phyloP scores from a whole-genome alignment of 2,113 vertebrate species.

The Spermophilus dauricus region DNA sequence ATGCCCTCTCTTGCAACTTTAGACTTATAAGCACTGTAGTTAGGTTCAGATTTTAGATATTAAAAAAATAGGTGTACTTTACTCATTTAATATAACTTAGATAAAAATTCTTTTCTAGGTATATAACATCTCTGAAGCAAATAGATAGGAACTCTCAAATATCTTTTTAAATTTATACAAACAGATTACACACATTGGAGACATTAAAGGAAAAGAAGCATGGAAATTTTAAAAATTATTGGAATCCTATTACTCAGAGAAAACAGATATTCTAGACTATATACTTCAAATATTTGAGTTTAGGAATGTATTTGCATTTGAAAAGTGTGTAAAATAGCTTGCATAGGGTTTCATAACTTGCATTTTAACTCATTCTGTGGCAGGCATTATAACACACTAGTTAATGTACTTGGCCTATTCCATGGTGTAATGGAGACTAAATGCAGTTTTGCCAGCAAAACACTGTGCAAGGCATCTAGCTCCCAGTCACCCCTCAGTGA shows the following conservation, averaged over 20 bases:
- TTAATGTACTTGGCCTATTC: neutral
- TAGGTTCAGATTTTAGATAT: conserved; percentile 6
- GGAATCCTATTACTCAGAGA: neutral
- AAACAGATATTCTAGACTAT: neutral
- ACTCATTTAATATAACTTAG: neutral
- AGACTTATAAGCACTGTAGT: neutral
- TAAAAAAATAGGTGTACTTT: neutral
- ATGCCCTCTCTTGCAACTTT: neutral
- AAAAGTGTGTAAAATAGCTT: neutral
- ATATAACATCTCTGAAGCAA: neutral
- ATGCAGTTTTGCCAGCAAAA: neutral
- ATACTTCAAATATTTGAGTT: neutral
- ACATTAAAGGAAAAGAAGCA: neutral
- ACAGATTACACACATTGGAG: neutral
- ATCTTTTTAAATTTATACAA: neutral
- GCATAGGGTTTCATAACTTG: neutral
- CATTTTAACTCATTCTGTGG: neutral
- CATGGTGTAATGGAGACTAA: neutral
- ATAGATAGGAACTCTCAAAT: neutral
- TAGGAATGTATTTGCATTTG: neutral
- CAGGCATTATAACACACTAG: neutral
- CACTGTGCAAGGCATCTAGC: neutral
- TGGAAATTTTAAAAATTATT: neutral
- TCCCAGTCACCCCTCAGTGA: neutral
- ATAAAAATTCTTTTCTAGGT: neutral